Conservation (phyloP, 2,797 vertebrate genomes). For the Dendrocincla fuliginosa region DNA sequence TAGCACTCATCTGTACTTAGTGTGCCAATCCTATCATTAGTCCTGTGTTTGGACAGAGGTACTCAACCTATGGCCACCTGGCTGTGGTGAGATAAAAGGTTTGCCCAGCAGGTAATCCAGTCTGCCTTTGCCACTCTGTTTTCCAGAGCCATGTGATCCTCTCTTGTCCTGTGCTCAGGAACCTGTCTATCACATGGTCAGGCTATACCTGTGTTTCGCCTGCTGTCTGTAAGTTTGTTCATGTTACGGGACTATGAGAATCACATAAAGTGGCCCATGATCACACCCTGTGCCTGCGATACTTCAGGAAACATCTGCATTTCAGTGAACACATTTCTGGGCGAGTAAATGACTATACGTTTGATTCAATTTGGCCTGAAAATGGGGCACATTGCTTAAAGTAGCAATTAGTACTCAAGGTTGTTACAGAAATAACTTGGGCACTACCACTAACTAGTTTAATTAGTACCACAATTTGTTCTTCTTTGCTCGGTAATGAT, state of each 20-base stretch:
- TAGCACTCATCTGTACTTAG: neutral
- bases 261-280: neutral
- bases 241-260: neutral
- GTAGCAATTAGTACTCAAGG: neutral
- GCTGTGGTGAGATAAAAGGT: neutral
- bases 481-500: neutral
- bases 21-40: neutral
- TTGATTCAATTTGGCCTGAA: neutral
- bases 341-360: accelerated
- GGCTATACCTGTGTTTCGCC: neutral
- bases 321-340: neutral
- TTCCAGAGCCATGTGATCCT: neutral
- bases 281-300: neutral
- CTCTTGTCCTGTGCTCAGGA: neutral
- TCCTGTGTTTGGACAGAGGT: neutral
- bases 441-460: neutral
- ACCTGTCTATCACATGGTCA: neutral
- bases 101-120: neutral
- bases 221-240: neutral
- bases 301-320: neutral
- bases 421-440: neutral
- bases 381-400: neutral
- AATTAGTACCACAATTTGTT: neutral
- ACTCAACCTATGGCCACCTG: neutral
- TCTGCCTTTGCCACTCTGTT: neutral